A percentile compares a stretch with the other conserved stretches of the same genome.
Evolutionary conservation across 2,888 invertebrate species (phyloP).

Genomic region (Pyrgus malvae): DNA sequence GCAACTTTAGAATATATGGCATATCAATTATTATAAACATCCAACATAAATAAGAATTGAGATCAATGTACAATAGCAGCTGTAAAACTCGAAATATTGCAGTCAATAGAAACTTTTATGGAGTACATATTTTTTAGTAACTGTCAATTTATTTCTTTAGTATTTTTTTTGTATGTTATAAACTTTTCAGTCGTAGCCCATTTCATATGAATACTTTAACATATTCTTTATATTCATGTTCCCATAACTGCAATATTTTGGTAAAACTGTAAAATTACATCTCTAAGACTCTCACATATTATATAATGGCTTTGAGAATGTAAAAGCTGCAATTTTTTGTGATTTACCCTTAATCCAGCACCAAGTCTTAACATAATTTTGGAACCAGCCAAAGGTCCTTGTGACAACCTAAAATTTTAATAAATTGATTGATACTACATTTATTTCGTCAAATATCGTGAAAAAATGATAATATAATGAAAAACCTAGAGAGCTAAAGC

Average conservation of each 20-base stretch:
- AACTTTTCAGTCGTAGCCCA: neutral
- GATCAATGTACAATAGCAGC: conserved; percentile 60
- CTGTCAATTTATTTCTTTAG: no score
- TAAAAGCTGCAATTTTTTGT: conserved; percentile 25
- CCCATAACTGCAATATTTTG: conserved; percentile 11
- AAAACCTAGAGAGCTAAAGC: conserved; percentile 66
- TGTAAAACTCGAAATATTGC: conserved; percentile 16
- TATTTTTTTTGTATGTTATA: no score
- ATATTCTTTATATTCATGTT: neutral
- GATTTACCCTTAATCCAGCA: conserved; percentile 30
- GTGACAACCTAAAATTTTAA: conserved; percentile 36
- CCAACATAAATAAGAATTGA: conserved; percentile 73
- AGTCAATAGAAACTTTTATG: conserved; percentile 4
- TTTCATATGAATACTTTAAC: neutral
- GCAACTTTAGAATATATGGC: conserved; percentile 64
- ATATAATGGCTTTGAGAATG: conserved; percentile 17
- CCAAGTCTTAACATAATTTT: conserved; percentile 29
- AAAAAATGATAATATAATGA: conserved; percentile 42
- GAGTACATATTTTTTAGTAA: no score
- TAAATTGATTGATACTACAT: conserved; percentile 47
- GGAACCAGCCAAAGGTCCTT: conserved; percentile 27
- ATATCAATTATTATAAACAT: conserved; percentile 65
- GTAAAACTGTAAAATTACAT: conserved; percentile 15
- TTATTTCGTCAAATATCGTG: conserved; percentile 41
- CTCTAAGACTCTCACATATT: conserved; percentile 13